Evolutionary conservation across 2,113 vertebrate genomes (phyloP).

Genomic region (Bothrops jararaca): DNA sequence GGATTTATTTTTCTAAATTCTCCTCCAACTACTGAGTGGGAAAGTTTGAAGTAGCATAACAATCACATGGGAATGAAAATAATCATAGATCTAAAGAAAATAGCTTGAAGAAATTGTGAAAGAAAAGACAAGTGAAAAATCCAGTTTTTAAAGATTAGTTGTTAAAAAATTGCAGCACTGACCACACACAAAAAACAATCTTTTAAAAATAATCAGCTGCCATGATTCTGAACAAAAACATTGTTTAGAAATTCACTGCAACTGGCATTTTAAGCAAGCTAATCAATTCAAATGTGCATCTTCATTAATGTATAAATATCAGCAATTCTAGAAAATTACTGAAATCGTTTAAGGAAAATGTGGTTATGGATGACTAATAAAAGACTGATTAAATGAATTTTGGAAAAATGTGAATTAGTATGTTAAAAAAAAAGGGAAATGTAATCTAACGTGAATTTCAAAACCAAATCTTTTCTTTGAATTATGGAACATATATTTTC

Average conservation of each 20-base stretch:
- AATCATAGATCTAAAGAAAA: not conserved
- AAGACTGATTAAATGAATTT: not conserved
- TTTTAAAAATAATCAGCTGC: not conserved
- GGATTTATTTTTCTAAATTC: too few species aligned
- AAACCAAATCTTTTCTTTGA: not conserved
- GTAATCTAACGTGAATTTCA: not conserved
- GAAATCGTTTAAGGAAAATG: not conserved
- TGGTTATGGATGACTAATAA: not conserved
- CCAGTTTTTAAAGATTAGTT: not conserved
- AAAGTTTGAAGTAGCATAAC: not conserved
- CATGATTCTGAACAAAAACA: not conserved
- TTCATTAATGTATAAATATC: not conserved
- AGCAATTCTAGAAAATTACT: not conserved
- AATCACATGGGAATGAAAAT: not conserved
- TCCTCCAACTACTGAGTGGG: not conserved
- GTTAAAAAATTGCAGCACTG: not conserved
- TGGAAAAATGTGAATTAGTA: not conserved
- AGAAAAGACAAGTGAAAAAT: not conserved
- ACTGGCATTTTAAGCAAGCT: not conserved
- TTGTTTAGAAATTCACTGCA: not conserved
- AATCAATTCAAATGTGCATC: not conserved
- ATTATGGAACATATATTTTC: not conserved
- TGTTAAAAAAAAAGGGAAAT: not conserved
- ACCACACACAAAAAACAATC: not conserved
- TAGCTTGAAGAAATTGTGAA: not conserved